Base-by-base conservation (phyloP, 2,113 vertebrate genomes). In the Laterallus jamaicensis region DNA sequence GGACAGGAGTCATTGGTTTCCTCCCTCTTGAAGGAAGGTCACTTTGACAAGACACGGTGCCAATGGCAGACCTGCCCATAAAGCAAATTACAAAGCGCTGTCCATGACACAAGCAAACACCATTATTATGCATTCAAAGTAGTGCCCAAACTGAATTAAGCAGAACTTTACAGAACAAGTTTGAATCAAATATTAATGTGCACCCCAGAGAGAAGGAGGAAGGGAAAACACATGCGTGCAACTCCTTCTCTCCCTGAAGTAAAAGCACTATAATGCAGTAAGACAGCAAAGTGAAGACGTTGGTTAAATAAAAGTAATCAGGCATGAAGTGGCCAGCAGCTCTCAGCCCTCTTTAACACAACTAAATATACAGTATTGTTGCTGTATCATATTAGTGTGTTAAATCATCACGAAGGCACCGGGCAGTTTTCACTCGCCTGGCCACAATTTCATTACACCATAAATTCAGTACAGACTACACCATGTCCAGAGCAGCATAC, bases 351-450 rank as follows among this genome's bases (percentile, higher is more conserved):
- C 31, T 40, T 75, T 82, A 88, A 54, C 31, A 54, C 39, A 74
- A 63, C 12, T 28, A 83, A 94, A 81, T 76, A 78, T 37, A 92
- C 3, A 9, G 68, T 60, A 52, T 10, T 83, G 81, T 63, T 31
- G 76, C 88, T 37, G 68, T 25, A 93, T 52, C 58, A 56, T 59
- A 76, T 63, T 71, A 86, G 73, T 49, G 10, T 15, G 47, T 56
- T 95, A 97, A 94, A 95, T 90, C 80, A 94, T 94, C 70, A 70
- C 75, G 47, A 70, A 97, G 84, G 85, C 93, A 88, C 64, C 6
- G 10, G 68, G 67, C 76, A 96, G 79, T 58, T 96, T 96, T 96
- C 94, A 93, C 74, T 95, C 40, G 17, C 85, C 76, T 73, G 93
- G 80, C 67, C 85, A 95, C 20, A 44, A 80, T 92, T 96, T 93